Conservation (phyloP, 2,113 vertebrate species). For the Rhinolophus ferrumequinum region DNA sequence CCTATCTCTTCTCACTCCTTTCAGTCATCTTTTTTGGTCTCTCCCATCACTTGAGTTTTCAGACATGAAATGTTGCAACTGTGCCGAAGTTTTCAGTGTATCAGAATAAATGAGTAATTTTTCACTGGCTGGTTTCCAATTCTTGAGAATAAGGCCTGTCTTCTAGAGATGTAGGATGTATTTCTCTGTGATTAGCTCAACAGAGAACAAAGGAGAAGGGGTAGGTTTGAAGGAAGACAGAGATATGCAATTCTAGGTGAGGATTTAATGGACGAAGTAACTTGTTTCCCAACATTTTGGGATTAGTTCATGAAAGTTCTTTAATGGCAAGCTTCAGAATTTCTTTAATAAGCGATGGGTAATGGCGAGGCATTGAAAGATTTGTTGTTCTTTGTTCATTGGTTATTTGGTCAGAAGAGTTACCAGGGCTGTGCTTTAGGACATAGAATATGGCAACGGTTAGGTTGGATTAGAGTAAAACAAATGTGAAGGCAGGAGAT, state of each 20-base stretch:
- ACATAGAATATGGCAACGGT: accelerated
- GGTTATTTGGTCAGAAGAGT: background rate
- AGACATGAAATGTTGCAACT: background rate
- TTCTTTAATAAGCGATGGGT: background rate
- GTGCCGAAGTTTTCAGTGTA: background rate
- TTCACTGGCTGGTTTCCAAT: background rate
- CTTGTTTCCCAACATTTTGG: background rate
- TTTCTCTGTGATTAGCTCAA: background rate
- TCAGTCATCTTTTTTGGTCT: background rate
- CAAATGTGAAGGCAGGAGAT: background rate
- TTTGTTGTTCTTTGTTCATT: background rate
- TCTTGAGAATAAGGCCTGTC: background rate
- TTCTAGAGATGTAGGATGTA: background rate
- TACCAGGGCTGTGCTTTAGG: background rate
- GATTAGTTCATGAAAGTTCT: background rate
- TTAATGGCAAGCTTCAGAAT: background rate
- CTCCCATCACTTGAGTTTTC: background rate
- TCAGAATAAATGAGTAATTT: background rate
- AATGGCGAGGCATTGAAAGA: background rate
- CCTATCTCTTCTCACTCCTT: background rate
- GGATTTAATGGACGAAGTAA: background rate
- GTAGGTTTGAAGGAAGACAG: background rate
- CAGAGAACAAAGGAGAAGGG: background rate
- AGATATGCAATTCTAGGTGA: background rate
- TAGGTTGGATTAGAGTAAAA: background rate